phyloP scores from a whole-genome alignment of 2,888 invertebrate species.

The Erpobdella octoculata region DNA sequence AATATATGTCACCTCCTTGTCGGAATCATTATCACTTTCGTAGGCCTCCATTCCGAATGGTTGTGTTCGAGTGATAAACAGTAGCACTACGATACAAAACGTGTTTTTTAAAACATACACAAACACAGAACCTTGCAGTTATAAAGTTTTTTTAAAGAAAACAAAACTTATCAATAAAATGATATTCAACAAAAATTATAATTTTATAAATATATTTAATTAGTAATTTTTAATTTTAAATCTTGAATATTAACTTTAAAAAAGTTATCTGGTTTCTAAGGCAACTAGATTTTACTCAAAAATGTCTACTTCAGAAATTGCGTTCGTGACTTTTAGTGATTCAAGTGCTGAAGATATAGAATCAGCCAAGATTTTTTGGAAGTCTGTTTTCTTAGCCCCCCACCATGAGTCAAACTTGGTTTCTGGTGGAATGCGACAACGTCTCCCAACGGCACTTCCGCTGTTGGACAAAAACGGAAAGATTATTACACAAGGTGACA shows the following conservation, averaged over 20 bases:
- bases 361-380: conserved; percentile 18
- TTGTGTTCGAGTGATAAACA: no score
- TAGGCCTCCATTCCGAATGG: no score
- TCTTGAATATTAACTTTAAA: background rate
- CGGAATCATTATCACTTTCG: conserved; percentile 23
- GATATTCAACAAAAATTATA: background rate
- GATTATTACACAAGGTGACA: background rate
- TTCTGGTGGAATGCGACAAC: conserved; percentile 8
- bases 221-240: background rate
- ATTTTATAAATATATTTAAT: background rate
- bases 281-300: background rate
- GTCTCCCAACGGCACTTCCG: background rate
- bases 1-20: conserved; percentile 15
- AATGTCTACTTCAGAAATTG: background rate
- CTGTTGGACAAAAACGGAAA: background rate
- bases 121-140: no score
- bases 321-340: background rate
- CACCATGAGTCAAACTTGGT: conserved; percentile 20
- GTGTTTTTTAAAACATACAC: no score
- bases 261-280: background rate
- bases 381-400: conserved; percentile 8
- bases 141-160: no score
- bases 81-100: no score
- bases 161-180: no score
- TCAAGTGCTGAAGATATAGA: conserved; percentile 8